Conservation (phyloP, 1,140 invertebrate species). For the Rhopalosiphum padi region DNA sequence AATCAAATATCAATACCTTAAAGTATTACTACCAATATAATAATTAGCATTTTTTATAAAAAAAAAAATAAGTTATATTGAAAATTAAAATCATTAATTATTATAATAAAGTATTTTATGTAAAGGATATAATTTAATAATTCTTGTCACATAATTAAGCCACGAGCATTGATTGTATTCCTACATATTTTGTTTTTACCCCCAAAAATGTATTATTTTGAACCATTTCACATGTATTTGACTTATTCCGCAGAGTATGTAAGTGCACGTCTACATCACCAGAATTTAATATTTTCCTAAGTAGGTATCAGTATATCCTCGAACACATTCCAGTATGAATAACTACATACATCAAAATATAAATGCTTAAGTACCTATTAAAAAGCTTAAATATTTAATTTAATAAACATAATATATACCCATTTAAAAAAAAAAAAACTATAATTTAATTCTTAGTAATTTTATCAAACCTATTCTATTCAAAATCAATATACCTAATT, state of each 20-base stretch:
- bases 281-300: neutral
- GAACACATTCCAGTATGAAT: no score
- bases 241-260: neutral
- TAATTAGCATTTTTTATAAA: neutral
- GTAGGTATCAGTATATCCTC: no score
- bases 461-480: neutral
- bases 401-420: neutral
- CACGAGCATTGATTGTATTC: neutral
- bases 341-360: neutral
- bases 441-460: neutral
- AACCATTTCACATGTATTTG: neutral
- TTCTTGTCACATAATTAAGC: neutral
- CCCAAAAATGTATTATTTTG: neutral
- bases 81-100: neutral
- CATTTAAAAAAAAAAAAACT: no score
- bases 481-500: neutral
- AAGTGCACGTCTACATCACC: neutral
- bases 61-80: neutral
- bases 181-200: neutral
- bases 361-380: neutral
- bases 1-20: neutral
- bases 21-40: neutral
- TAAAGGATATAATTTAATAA: neutral
- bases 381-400: neutral
- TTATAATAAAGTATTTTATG: neutral